These are phyloP conservation scores for Philaethria dido DNA, from an alignment of 2,888 invertebrate species.

Conservation along the genomic window DNA sequence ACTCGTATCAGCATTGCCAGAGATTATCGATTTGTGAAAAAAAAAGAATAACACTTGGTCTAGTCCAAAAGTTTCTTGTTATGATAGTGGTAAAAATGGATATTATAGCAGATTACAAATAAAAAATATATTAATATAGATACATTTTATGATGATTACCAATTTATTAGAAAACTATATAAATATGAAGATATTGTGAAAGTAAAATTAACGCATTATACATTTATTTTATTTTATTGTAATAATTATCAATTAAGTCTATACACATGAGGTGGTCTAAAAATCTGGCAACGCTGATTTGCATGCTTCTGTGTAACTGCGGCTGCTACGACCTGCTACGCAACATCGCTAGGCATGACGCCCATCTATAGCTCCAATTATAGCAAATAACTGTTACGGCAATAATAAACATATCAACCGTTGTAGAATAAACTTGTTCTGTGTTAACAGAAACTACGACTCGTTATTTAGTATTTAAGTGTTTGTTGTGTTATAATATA, in stretches of 20 bases:
- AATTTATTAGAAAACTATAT: neutral
- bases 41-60: neutral
- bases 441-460: constrained; percentile 57
- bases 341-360: constrained; percentile 68
- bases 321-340: constrained; percentile 54
- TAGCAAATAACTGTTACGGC: constrained; percentile 58
- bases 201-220: neutral
- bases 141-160: no score
- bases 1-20: constrained; percentile 28
- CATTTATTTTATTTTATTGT: neutral
- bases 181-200: neutral
- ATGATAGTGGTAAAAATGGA: neutral
- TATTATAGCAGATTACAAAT: neutral
- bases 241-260: neutral
- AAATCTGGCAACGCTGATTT: constrained; percentile 28
- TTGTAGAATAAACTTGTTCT: constrained; percentile 59
- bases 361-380: constrained; percentile 58
- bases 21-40: neutral
- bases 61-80: neutral
- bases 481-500: constrained; percentile 36
- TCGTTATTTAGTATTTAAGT: constrained; percentile 72
- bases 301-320: constrained; percentile 49
- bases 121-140: neutral
- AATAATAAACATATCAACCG: constrained; percentile 77
- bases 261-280: constrained; percentile 2